Evolutionary conservation across 2,113 vertebrate genomes (phyloP).

Genomic region (Blennius ocellaris): DNA sequence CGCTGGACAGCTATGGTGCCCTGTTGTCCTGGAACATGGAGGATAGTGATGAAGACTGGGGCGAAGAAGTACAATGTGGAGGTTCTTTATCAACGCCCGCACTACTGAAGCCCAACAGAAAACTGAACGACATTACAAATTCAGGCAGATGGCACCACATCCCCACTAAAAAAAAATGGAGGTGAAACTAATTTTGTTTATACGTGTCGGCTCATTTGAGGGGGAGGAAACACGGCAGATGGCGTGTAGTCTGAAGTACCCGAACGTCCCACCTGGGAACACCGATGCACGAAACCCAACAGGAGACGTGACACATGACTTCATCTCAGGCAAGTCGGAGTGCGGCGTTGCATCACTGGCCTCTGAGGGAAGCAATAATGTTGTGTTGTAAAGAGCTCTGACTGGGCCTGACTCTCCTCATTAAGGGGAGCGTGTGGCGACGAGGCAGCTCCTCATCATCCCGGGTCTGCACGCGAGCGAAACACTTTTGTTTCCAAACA

Average conservation of each 20-base stretch:
- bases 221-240: constrained; percentile 16
- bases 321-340: constrained; percentile 64
- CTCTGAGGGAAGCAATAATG: constrained; percentile 43
- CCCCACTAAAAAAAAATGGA: neutral
- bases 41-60: constrained; percentile 94
- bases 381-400: constrained; percentile 17
- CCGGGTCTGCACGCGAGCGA: neutral
- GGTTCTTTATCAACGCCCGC: constrained; percentile 96
- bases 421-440: constrained; percentile 10
- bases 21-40: too few species aligned
- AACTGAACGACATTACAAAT: neutral
- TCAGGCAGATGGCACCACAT: neutral
- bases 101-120: constrained; percentile 93
- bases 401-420: neutral
- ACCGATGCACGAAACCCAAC: constrained; percentile 23
- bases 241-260: constrained; percentile 27
- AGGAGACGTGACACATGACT: constrained; percentile 41
- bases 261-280: constrained; percentile 51
- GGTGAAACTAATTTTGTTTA: neutral
- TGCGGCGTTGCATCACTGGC: constrained; percentile 68
- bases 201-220: neutral
- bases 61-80: constrained; percentile 98
- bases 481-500: neutral
- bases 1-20: constrained; percentile 96
- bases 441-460: neutral